Base-by-base conservation (phyloP, 1,140 invertebrate species). In the Papilio polytes region DNA sequence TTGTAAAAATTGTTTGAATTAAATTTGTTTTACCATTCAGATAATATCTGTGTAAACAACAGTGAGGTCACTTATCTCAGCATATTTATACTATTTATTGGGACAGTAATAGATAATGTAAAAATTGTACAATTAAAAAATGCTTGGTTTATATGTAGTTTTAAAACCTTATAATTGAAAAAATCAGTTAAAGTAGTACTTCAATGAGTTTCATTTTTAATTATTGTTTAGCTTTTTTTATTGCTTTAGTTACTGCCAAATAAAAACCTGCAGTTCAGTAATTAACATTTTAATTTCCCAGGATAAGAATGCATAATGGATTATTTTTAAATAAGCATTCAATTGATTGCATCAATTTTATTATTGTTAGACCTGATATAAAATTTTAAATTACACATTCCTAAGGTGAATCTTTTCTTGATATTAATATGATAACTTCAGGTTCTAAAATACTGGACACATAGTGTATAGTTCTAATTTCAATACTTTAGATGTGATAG, bases 21-120 rank as follows among this genome's bases (percentile, higher is more conserved):
- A 13, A 70, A 73, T 76, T 74, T 2, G 41, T 41, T 13, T 76
- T 22, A 76, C 7, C 74, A 31, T 31, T 53, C 12, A 22, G 74
- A 76, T 76, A 76, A 76, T 76, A 46, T 26, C 18, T 46, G 74
- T 76, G 46, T 51, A 48, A 76, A 51, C 20, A 51, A 51, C 1
- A 74, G 44, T 41, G 36, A 22, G 73, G 73, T 51, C 46, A 26
- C 20, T 22, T 56, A n/a, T 56, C 53, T 56, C 20, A 70, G 22
- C 63, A 18, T 31, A 12, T 31, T 63, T 20, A 22, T 63, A 26
- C 59, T 63, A 26, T 63, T 22, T 26, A 22, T 26, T 63, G 10
- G 7, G 22, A 26, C 22, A 63, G 20, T 63, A 2, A 51, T 51
- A 51, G 48, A 18, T 51, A 18, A 51, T 51, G 18, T 51, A 51